Base-by-base conservation (phyloP, 2,888 invertebrate genomes). In the Cataglyphis livida region DNA sequence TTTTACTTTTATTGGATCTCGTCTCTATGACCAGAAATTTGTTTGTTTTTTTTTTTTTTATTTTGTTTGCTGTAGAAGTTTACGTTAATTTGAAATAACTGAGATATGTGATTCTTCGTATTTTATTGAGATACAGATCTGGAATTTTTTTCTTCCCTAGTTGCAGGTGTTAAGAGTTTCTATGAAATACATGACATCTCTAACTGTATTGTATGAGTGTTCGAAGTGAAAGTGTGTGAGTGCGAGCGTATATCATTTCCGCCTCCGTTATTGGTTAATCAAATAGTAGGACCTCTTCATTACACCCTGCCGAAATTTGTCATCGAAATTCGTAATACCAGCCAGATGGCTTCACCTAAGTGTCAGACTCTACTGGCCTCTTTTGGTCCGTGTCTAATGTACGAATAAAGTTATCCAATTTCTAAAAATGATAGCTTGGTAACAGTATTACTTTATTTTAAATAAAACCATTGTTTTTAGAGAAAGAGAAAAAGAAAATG, bases 181-280 rank as follows among this genome's bases (percentile, higher is more conserved):
- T 48, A 73, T 54, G 18, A 59, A 61, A 74, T 25, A 35, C 9
- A 12, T 41, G 35, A 48, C 41, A 68, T 51, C 41, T 76, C 48
- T 61, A 9, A n/a, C 41, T 54, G 9, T 38, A 57, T 44, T 54
- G 18, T 38, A 57, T 18, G 41, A 57, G 79, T 65, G 71, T 81
- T 32, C n/a, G 59, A 59, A 82, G 66, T 82, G 38, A 81, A n/a
- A 51, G 48, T 51, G 61, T 82, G 82, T 54, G 71, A 48, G 61
- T 35, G 57, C 28, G 65, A 48, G 59, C 57, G 54, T 68, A 54
- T 54, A 82, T 84, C 81, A 79, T 70, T 68, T 65, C 57, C 61
- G 75, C 73, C 75, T 78, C 82, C 64, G 76, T 89, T 88, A 89
- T 88, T 87, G 84, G 84, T 83, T 87, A 87, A 90, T 89, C 87